Base-by-base conservation (phyloP, 1,140 invertebrate species). In the Sarcophaga peregrina region DNA sequence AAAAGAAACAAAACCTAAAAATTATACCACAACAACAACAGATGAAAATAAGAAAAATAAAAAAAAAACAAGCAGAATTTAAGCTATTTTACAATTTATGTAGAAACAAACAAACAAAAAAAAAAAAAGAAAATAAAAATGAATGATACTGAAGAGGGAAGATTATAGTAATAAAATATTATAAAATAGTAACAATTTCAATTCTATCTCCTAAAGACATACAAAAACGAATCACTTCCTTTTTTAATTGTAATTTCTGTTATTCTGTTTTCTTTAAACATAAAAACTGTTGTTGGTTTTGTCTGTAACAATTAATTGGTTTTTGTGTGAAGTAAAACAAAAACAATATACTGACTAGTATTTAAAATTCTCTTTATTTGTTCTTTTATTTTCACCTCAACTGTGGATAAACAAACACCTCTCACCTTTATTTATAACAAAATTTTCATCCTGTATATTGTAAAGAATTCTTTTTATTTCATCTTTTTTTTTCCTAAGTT, bases 61-160 rank as follows among this genome's bases (percentile, higher is more conserved):
- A 62, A 62, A 62, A 62, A 62, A 62, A 15, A 52, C 15, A 11
- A 68, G 62, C 62, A 68, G 62, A 68, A 68, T 68, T 58, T 76
- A 76, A 76, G 74, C 74, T 76, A 76, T 76, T 78, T 78, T 78
- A 78, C 46, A 78, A 78, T 78, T 50, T 50, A 50, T 78, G 75
- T 78, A 78, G 75, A 78, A 78, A 50, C 50, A 78, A 46, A n/a
- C 50, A 52, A 46, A 45, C 47, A 20, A 78, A 25, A 68, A 8
- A 72, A 72, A 25, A 17, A 68, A 13, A 17, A 4, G 11, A 68
- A 7, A 17, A 68, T 68, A 72, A 72, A 72, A 72, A 17, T 20
- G 48, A 68, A 58, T 15, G 54, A n/a, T 62, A 20, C 62, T 68
- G 62, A 58, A n/a, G 13, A 78, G 75, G 75, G 75, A 48, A 76